These are phyloP conservation scores for Paralichthys olivaceus DNA, from an alignment of 2,113 vertebrate species.

Conservation along the genomic window DNA sequence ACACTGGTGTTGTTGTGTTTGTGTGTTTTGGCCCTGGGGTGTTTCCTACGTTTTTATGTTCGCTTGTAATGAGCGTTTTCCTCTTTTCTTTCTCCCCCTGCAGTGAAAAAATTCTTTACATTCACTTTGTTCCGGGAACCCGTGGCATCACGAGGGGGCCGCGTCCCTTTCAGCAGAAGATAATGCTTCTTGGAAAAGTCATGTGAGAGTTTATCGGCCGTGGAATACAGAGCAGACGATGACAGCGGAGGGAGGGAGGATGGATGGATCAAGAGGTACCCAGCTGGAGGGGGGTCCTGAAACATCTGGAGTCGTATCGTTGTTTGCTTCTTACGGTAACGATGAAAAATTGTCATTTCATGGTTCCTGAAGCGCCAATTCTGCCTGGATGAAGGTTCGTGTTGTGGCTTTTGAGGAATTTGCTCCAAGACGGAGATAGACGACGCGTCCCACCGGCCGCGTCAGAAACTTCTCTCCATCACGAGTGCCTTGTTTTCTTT, in stretches of 20 bases:
- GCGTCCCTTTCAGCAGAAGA: constrained; percentile 37
- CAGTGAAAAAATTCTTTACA: constrained; percentile 5
- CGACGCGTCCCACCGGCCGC: constrained; percentile 33
- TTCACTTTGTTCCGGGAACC: constrained; percentile 46
- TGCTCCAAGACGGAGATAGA: constrained; percentile 53
- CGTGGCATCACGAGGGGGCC: too few relatives aligned
- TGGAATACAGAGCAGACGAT: constrained; percentile 41
- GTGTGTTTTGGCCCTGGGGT: neutral
- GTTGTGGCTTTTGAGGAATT: constrained; percentile 42
- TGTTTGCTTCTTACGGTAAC: constrained; percentile 26
- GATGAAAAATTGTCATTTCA: constrained; percentile 18
- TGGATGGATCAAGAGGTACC: constrained; percentile 47
- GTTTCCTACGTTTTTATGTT: constrained; percentile 11
- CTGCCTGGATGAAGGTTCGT: constrained; percentile 6
- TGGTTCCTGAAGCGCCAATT: neutral
- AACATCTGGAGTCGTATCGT: constrained; percentile 43
- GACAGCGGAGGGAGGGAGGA: constrained; percentile 33
- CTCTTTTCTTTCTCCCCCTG: neutral
- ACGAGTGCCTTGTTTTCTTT: constrained; percentile 39
- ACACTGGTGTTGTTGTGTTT: neutral
- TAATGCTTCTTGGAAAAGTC: constrained; percentile 54
- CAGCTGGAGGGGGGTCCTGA: constrained; percentile 16
- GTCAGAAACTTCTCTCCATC: constrained; percentile 34
- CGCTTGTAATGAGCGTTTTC: neutral
- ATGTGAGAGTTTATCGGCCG: constrained; percentile 14